These are phyloP conservation scores for Coenonympha glycerion DNA, from an alignment of 2,888 invertebrate species.

Conservation along the genomic window DNA sequence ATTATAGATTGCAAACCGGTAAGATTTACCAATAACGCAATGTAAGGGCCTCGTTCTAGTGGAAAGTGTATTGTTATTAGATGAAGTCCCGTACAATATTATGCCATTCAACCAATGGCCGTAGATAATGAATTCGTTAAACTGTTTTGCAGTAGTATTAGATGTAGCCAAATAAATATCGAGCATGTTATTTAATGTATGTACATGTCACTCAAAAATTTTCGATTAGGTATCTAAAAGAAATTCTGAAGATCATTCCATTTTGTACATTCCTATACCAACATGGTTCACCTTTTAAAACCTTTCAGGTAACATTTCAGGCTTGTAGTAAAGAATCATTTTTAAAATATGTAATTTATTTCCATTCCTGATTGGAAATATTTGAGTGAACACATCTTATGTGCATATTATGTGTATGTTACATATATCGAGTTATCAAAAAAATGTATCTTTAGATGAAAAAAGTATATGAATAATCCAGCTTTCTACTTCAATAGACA, in stretches of 20 bases:
- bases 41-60: constrained; percentile 57
- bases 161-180: constrained; percentile 62
- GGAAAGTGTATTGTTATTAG: constrained; percentile 51
- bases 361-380: not conserved
- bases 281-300: not conserved
- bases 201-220: not conserved
- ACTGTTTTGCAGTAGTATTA: constrained; percentile 65
- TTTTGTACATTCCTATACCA: not conserved
- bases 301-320: not conserved
- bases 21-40: constrained; percentile 28
- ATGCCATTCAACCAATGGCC: constrained; percentile 51
- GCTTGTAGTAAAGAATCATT: not conserved
- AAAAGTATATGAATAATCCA: constrained; percentile 39
- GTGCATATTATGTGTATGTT: constrained; percentile 64
- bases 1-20: constrained; percentile 41
- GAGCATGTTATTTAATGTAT: constrained; percentile 48
- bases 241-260: not conserved
- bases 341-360: constrained; percentile 4
- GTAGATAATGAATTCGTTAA: constrained; percentile 65
- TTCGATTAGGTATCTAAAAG: not conserved
- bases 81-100: constrained; percentile 51
- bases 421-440: constrained; percentile 64
- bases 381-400: constrained; percentile 24
- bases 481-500: constrained; percentile 56
- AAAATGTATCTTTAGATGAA: constrained; percentile 64